A percentile compares a stretch with the other conserved stretches of the same genome.
Conservation (phyloP, 2,113 vertebrate genomes). For the Pheucticus melanocephalus region DNA sequence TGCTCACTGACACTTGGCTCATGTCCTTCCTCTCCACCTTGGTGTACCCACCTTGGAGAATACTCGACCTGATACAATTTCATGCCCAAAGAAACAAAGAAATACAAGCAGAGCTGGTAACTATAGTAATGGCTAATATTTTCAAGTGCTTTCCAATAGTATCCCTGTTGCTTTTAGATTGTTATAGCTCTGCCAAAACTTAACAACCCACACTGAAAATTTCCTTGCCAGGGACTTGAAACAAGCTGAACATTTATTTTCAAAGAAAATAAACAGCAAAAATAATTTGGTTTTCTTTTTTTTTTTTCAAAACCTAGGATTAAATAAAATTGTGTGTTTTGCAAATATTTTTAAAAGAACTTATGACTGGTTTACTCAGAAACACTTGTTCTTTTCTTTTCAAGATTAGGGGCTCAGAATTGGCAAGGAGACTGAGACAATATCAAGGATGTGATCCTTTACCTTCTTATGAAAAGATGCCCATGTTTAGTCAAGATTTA, state of each 20-base stretch:
- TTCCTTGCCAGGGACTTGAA: constrained; percentile 7
- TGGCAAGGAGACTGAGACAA: background rate
- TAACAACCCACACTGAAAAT: constrained; percentile 1
- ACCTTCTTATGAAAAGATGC: background rate
- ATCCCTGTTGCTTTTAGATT: background rate
- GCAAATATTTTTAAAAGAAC: background rate
- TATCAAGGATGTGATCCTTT: background rate
- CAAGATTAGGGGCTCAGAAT: background rate
- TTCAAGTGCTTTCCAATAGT: background rate
- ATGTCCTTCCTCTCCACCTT: background rate
- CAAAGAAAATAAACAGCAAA: background rate
- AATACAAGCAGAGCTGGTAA: constrained; percentile 2
- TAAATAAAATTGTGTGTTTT: background rate
- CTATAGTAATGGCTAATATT: constrained; percentile 39
- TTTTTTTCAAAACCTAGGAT: background rate
- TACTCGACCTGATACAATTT: background rate
- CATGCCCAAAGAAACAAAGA: background rate
- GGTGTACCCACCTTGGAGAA: background rate
- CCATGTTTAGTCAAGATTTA: background rate
- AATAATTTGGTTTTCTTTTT: background rate
- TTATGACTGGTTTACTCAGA: background rate
- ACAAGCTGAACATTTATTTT: background rate
- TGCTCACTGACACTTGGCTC: background rate
- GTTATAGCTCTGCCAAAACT: background rate
- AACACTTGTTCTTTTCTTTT: background rate